phyloP scores from a whole-genome alignment of 2,797 vertebrate species.

The Esox masquinongy region DNA sequence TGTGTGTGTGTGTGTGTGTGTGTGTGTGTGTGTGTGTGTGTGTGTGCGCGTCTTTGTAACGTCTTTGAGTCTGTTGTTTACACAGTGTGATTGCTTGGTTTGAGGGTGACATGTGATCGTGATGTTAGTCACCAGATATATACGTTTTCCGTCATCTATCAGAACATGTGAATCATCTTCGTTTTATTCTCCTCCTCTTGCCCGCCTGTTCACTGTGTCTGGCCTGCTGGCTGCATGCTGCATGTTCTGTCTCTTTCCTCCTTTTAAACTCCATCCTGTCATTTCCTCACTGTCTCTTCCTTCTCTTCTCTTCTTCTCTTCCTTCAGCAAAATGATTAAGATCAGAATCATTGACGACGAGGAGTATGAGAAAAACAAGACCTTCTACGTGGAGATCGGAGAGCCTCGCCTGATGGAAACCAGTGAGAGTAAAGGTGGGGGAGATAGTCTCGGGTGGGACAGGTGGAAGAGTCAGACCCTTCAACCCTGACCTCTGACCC shows the following conservation, averaged over 20 bases:
- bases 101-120: neutral
- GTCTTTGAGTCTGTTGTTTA: neutral
- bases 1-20: conserved; percentile 14
- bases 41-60: neutral
- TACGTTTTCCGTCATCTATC: neutral
- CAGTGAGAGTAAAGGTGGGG: conserved; percentile 97
- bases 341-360: conserved; percentile 99
- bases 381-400: conserved; percentile 97
- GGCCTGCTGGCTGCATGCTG: neutral
- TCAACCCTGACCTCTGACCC: conserved; percentile 15
- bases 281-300: conserved; percentile 74
- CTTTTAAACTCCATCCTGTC: conserved; percentile 48
- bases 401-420: conserved; percentile 94
- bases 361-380: conserved; percentile 99
- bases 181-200: neutral
- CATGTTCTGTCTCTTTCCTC: conserved; percentile 38
- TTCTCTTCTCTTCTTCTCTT: conserved; percentile 78
- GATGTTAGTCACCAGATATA: neutral
- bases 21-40: conserved; percentile 13
- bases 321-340: conserved; percentile 97
- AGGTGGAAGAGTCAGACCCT: conserved; percentile 51
- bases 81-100: neutral
- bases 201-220: neutral
- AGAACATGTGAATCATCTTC: neutral
- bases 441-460: conserved; percentile 68